Percentiles rank a stretch among this genome's conserved stretches.
Conservation (phyloP, 2,888 invertebrate species). For the Pecten maximus region DNA sequence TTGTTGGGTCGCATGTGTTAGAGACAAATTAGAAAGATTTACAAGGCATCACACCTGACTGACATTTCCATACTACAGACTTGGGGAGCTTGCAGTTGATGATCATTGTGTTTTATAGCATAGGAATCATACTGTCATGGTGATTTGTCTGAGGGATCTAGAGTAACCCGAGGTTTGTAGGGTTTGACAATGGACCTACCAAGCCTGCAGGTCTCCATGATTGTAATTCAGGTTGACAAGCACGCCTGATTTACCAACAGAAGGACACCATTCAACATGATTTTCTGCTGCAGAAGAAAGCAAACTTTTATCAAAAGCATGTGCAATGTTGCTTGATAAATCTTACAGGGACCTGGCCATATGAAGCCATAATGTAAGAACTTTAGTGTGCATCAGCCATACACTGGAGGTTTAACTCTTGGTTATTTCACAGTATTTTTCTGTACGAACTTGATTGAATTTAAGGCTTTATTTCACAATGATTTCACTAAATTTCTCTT, state of each 20-base stretch:
- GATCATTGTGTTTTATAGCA: conserved; percentile 20
- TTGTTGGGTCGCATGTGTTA: neutral
- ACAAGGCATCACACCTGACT: neutral
- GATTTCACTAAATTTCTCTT: neutral
- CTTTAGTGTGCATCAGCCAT: neutral
- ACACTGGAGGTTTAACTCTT: neutral
- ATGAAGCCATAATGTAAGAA: neutral
- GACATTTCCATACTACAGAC: conserved; percentile 1
- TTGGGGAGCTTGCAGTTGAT: neutral
- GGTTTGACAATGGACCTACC: neutral
- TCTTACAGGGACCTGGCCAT: neutral
- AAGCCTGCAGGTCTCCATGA: neutral
- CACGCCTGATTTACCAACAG: conserved; percentile 27
- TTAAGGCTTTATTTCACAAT: conserved; percentile 11
- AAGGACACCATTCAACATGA: conserved; percentile 29
- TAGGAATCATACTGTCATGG: neutral
- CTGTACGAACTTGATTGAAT: neutral
- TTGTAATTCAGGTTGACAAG: neutral
- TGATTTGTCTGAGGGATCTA: neutral
- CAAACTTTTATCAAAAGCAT: conserved; percentile 26
- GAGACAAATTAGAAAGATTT: conserved; percentile 13
- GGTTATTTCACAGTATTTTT: neutral
- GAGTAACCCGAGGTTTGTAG: neutral
- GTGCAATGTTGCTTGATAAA: conserved; percentile 23
- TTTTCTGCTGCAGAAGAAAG: conserved; percentile 35